A percentile compares a stretch with the other conserved stretches of the same genome.
Evolutionary conservation across 2,797 vertebrate species (phyloP).

Genomic region (Cephalopachus bancanus): DNA sequence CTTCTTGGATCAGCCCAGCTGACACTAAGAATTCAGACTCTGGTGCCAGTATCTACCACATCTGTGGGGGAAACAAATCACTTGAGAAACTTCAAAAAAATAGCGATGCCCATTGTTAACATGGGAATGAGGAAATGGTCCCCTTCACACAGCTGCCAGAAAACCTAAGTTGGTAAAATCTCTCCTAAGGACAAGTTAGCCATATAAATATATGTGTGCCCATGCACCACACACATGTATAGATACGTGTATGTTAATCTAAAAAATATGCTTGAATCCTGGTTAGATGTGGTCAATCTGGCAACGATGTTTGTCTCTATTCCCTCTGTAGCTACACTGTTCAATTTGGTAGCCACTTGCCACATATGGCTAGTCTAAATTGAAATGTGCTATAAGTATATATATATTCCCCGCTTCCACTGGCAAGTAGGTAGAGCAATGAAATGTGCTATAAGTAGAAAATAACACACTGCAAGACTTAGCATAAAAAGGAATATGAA

Average conservation of each 20-base stretch:
- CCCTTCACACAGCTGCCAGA: neutral
- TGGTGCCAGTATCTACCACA: neutral
- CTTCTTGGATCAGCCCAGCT: neutral
- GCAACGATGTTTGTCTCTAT: neutral
- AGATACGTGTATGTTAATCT: neutral
- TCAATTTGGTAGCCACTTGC: neutral
- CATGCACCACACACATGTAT: neutral
- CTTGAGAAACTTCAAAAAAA: conserved; percentile 49
- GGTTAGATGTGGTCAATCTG: neutral
- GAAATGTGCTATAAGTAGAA: conserved; percentile 32
- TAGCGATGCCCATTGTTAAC: neutral
- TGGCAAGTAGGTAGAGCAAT: neutral
- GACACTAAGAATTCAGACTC: neutral
- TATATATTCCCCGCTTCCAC: no score
- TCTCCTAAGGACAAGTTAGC: neutral
- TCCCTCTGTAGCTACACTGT: neutral
- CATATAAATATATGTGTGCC: neutral
- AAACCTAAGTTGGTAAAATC: neutral
- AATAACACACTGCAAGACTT: neutral
- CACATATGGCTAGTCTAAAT: neutral
- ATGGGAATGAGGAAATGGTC: neutral
- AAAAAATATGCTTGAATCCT: neutral
- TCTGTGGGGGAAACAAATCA: neutral
- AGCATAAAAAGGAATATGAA: neutral
- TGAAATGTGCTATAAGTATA: conserved; percentile 26